Evolutionary conservation across 2,797 vertebrate species (phyloP).

Genomic region (Gymnoscopelus microlampas): DNA sequence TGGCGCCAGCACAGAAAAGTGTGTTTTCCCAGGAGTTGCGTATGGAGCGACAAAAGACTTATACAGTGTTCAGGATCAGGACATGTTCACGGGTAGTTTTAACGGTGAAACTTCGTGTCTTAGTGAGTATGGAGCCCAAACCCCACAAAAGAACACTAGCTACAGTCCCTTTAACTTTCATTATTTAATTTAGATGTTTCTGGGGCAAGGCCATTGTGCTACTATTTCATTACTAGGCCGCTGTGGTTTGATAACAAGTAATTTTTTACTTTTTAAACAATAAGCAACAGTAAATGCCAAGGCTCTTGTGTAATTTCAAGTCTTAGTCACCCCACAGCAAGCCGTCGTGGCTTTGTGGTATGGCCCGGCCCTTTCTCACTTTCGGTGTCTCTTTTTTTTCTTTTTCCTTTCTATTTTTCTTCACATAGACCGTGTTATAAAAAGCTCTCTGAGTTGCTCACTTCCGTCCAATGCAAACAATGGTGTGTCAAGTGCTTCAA

Average conservation of each 20-base stretch:
- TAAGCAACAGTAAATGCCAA: slow-evolving; percentile 52
- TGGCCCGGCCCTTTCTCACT: slow-evolving; percentile 43
- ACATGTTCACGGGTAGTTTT: too few species aligned
- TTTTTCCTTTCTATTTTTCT: background rate
- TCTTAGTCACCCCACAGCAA: slow-evolving; percentile 60
- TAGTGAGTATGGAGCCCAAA: too few species aligned
- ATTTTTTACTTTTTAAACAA: slow-evolving; percentile 55
- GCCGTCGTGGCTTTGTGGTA: slow-evolving; percentile 69
- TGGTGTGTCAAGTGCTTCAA: slow-evolving; percentile 48
- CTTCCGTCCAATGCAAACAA: slow-evolving; percentile 45
- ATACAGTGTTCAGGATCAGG: too few species aligned
- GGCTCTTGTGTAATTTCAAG: slow-evolving; percentile 46
- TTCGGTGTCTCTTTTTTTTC: slow-evolving; percentile 13
- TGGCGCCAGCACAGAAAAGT: too few species aligned
- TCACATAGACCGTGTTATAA: background rate
- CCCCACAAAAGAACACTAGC: slow-evolving; percentile 33
- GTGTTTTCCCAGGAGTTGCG: too few species aligned
- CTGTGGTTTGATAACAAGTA: slow-evolving; percentile 51
- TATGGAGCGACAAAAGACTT: too few species aligned
- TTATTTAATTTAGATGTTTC: slow-evolving; percentile 15
- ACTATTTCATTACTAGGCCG: slow-evolving; percentile 26
- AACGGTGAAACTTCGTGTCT: too few species aligned
- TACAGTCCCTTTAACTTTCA: slow-evolving; percentile 20
- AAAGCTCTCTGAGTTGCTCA: slow-evolving; percentile 41
- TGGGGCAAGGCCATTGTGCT: slow-evolving; percentile 22